These are phyloP conservation scores for Gortyna flavago DNA, from an alignment of 2,888 invertebrate genomes.

Conservation along the genomic window DNA sequence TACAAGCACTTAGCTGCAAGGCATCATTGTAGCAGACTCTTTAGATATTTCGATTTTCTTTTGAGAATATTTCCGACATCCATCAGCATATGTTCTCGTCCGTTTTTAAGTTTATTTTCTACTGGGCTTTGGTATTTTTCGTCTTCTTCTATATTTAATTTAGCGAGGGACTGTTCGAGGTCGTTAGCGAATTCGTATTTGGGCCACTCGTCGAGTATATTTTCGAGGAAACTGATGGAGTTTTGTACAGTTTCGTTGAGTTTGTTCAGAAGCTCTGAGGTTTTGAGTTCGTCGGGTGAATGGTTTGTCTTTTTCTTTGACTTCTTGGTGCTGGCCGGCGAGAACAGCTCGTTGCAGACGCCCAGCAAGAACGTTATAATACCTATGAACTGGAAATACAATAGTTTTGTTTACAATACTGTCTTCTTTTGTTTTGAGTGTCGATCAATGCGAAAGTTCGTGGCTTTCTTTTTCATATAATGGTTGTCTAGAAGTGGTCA, in stretches of 20 bases:
- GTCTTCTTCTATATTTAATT: slow-evolving; percentile 76
- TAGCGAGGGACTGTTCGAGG: slow-evolving; percentile 81
- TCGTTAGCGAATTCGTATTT: slow-evolving; percentile 75
- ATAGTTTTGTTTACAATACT: background rate
- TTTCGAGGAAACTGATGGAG: slow-evolving; percentile 80
- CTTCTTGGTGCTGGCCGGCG: slow-evolving; percentile 88
- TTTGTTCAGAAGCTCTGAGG: slow-evolving; percentile 76
- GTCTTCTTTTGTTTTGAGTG: background rate
- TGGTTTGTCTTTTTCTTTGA: slow-evolving; percentile 89
- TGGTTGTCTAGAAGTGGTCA: background rate
- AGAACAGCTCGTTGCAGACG: slow-evolving; percentile 88
- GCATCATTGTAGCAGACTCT: slow-evolving; percentile 82
- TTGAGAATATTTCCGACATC: slow-evolving; percentile 89
- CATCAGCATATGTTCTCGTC: slow-evolving; percentile 86
- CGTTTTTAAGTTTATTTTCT: slow-evolving; percentile 84
- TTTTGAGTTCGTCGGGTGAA: slow-evolving; percentile 84
- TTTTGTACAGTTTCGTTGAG: slow-evolving; percentile 80
- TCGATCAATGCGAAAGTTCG: background rate
- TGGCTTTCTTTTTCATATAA: background rate
- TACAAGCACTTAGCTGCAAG: slow-evolving; percentile 66
- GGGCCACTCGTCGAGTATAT: slow-evolving; percentile 85
- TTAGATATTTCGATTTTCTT: slow-evolving; percentile 89
- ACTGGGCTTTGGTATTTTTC: slow-evolving; percentile 83
- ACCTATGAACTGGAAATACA: slow-evolving; percentile 88
- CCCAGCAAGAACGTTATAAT: slow-evolving; percentile 90